phyloP scores from a whole-genome alignment of 2,113 vertebrate species.

The Brienomyrus longianalis region DNA sequence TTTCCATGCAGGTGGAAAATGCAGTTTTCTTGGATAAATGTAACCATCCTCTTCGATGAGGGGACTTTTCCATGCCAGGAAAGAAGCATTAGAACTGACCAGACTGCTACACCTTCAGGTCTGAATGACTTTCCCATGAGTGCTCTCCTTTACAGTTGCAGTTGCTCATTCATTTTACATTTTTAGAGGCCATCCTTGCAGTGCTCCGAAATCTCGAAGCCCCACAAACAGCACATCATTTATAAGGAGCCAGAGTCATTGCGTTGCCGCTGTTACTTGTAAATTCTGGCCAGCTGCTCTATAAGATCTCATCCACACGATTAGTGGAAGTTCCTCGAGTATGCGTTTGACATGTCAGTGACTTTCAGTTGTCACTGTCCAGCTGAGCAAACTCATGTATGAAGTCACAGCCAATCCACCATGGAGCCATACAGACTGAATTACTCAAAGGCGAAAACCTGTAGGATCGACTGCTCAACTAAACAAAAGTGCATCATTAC shows the following conservation, averaged over 20 bases:
- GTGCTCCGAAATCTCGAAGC: not conserved
- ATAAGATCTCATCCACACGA: not conserved
- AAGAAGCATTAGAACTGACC: not conserved
- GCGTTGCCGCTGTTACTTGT: not conserved
- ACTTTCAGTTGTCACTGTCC: not conserved
- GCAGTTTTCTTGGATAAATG: slow-evolving; percentile 26
- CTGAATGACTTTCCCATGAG: not conserved
- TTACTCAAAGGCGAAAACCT: not conserved
- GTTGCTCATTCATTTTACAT: not conserved
- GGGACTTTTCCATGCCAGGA: slow-evolving; percentile 2
- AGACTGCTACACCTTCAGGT: not conserved
- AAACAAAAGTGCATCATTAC: not conserved
- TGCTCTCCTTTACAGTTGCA: not conserved
- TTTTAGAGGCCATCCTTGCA: not conserved
- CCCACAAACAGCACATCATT: not conserved
- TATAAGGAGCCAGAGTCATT: not conserved
- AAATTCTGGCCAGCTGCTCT: not conserved
- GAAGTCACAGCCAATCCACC: not conserved
- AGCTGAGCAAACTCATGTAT: not conserved
- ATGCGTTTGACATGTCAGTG: not conserved
- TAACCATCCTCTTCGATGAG: not conserved
- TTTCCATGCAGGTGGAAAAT: slow-evolving; percentile 32
- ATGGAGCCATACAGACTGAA: not conserved
- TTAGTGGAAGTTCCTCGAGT: not conserved
- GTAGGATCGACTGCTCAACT: not conserved